Percentiles rank a stretch among this genome's conserved stretches.
These are phyloP conservation scores for Acanthosoma haemorrhoidale DNA, from an alignment of 2,888 invertebrate genomes.

Conservation along the genomic window DNA sequence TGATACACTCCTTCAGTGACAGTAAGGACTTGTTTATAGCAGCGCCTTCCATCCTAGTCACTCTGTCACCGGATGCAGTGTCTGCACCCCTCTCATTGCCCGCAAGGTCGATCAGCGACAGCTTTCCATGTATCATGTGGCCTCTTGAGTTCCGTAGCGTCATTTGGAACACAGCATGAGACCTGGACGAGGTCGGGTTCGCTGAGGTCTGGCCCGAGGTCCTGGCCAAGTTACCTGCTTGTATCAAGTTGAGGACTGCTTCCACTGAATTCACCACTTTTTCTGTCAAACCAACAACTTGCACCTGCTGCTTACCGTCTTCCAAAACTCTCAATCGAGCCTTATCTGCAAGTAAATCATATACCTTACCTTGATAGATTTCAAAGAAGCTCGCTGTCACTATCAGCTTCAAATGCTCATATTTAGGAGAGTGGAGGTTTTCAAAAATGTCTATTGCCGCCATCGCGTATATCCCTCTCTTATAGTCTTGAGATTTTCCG, in stretches of 20 bases:
- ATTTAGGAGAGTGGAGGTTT: conserved; percentile 73
- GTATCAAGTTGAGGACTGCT: conserved; percentile 87
- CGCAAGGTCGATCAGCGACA: conserved; percentile 94
- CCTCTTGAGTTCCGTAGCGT: conserved; percentile 72
- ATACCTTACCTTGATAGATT: conserved; percentile 96
- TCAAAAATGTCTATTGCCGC: conserved; percentile 91
- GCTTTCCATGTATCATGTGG: conserved; percentile 89
- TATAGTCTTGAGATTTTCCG: conserved; percentile 91
- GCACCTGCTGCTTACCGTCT: conserved; percentile 96
- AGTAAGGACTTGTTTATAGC: conserved; percentile 95
- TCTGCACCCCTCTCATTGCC: conserved; percentile 99
- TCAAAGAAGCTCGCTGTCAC: conserved; percentile 97
- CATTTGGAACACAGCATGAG: conserved; percentile 99
- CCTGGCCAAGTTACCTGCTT: conserved; percentile 82
- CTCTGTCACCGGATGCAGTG: conserved; percentile 91
- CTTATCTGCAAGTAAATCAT: conserved; percentile 85
- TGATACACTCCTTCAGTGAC: conserved; percentile 95
- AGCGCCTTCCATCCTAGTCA: conserved; percentile 94
- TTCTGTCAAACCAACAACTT: conserved; percentile 93
- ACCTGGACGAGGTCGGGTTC: conserved; percentile 95
- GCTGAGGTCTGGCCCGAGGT: conserved; percentile 97
- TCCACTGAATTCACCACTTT: conserved; percentile 84
- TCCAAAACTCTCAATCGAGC: conserved; percentile 90
- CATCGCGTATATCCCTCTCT: conserved; percentile 96
- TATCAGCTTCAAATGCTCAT: conserved; percentile 75